phyloP scores from a whole-genome alignment of 1,140 invertebrate genomes.

The Apis laboriosa region DNA sequence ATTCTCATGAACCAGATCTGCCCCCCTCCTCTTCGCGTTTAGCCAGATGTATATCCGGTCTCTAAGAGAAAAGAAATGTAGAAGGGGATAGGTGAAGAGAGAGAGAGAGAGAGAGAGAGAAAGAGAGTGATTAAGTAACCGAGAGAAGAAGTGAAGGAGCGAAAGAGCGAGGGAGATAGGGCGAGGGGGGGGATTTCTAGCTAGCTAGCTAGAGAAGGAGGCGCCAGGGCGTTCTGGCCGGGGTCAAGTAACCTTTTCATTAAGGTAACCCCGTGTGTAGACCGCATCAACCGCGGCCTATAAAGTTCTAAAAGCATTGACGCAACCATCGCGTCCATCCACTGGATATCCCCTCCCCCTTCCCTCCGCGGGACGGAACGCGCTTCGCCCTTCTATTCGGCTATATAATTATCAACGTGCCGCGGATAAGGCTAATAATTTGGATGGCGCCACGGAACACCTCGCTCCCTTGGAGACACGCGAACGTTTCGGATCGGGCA shows the following conservation, averaged over 20 bases:
- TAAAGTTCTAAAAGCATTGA: slow-evolving; percentile 77
- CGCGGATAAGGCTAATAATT: slow-evolving; percentile 75
- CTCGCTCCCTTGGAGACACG: slow-evolving; percentile 65
- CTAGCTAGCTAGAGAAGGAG: slow-evolving; percentile 66
- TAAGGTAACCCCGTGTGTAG: slow-evolving; percentile 73
- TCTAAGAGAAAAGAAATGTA: too few species aligned
- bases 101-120: neutral
- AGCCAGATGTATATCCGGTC: slow-evolving; percentile 29
- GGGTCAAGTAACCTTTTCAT: slow-evolving; percentile 81
- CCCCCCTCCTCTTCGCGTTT: slow-evolving; percentile 8
- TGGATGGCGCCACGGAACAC: slow-evolving; percentile 73
- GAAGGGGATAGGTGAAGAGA: neutral
- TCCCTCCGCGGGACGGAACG: slow-evolving; percentile 50
- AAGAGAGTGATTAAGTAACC: neutral
- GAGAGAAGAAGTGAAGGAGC: neutral
- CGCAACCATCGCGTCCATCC: slow-evolving; percentile 61
- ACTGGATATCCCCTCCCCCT: slow-evolving; percentile 25
- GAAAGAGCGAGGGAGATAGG: neutral
- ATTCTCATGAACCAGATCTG: slow-evolving; percentile 63
- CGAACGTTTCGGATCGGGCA: slow-evolving; percentile 30
- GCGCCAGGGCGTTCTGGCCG: slow-evolving; percentile 78
- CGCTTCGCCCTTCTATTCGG: slow-evolving; percentile 29
- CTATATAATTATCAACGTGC: slow-evolving; percentile 74
- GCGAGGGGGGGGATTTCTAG: neutral
- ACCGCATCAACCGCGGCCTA: slow-evolving; percentile 70